phyloP scores from a whole-genome alignment of 1,140 invertebrate species.

The Saccostrea glomerata region DNA sequence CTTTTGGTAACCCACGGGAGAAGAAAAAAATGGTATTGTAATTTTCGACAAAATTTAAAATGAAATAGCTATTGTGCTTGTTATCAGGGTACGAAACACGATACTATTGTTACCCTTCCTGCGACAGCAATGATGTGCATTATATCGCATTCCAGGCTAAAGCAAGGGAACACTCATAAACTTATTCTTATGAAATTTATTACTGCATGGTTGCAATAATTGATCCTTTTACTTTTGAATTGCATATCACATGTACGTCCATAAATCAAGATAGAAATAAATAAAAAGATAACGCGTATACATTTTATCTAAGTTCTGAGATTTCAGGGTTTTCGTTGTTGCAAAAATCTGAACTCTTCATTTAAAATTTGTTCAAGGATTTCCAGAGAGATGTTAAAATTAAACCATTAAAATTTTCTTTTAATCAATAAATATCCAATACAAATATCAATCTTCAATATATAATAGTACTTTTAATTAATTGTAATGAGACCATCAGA shows the following conservation, averaged over 20 bases:
- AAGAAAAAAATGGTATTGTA: background rate
- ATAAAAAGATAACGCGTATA: background rate
- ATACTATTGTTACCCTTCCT: conserved; percentile 8
- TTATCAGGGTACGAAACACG: conserved; percentile 8
- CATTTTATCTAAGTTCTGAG: too few relatives aligned
- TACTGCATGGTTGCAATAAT: background rate
- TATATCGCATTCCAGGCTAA: background rate
- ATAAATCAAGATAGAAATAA: conserved; percentile 9
- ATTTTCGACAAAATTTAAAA: conserved; percentile 23
- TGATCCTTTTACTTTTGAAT: conserved; percentile 6
- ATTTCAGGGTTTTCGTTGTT: too few relatives aligned
- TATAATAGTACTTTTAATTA: too few relatives aligned
- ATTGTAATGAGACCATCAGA: too few relatives aligned
- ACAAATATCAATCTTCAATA: too few relatives aligned
- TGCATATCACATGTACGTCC: background rate
- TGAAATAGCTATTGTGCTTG: conserved; percentile 17
- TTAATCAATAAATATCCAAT: too few relatives aligned
- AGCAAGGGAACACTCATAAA: background rate
- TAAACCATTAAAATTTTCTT: too few relatives aligned
- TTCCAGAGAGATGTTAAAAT: too few relatives aligned
- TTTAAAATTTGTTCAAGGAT: too few relatives aligned
- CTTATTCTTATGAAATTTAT: background rate
- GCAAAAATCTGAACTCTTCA: too few relatives aligned
- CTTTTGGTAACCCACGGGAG: background rate
- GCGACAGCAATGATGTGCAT: background rate